A percentile compares a stretch with the other conserved stretches of the same genome.
These are phyloP conservation scores for Heliconius aoede DNA, from an alignment of 2,888 invertebrate genomes.

Conservation along the genomic window DNA sequence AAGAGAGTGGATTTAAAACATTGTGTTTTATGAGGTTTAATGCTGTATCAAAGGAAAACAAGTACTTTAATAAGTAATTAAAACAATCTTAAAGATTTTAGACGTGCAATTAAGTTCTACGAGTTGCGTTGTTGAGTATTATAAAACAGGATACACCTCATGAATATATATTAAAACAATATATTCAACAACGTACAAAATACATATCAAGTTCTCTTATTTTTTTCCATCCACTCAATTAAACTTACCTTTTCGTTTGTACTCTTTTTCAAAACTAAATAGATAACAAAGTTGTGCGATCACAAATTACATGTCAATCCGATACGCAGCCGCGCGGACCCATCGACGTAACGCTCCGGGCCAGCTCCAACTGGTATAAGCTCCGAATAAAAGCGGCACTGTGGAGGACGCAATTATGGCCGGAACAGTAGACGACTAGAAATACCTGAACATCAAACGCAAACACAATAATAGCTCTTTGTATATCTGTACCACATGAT, in stretches of 20 bases:
- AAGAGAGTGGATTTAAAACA: slow-evolving; percentile 66
- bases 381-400: slow-evolving; percentile 54
- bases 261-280: slow-evolving; percentile 31
- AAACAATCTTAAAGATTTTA: slow-evolving; percentile 30
- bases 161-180: slow-evolving; percentile 14
- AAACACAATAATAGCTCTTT: slow-evolving; percentile 40
- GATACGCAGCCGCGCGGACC: slow-evolving; percentile 67
- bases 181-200: not conserved
- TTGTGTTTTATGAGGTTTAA: slow-evolving; percentile 59
- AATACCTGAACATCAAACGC: slow-evolving; percentile 36
- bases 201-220: not conserved
- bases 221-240: not conserved
- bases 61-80: slow-evolving; percentile 47
- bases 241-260: slow-evolving; percentile 10
- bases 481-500: slow-evolving; percentile 34
- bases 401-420: slow-evolving; percentile 53
- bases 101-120: slow-evolving; percentile 31
- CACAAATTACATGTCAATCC: slow-evolving; percentile 74
- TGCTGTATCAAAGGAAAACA: slow-evolving; percentile 48
- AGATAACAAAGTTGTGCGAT: slow-evolving; percentile 60
- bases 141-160: slow-evolving; percentile 12
- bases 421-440: slow-evolving; percentile 30
- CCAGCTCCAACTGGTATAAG: slow-evolving; percentile 52
- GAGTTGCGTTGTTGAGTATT: slow-evolving; percentile 17
- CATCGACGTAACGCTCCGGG: slow-evolving; percentile 58